A percentile compares a stretch with the other conserved stretches of the same genome.
These are phyloP conservation scores for Melanogrammus aeglefinus DNA, from an alignment of 2,797 vertebrate genomes.

Conservation along the genomic window DNA sequence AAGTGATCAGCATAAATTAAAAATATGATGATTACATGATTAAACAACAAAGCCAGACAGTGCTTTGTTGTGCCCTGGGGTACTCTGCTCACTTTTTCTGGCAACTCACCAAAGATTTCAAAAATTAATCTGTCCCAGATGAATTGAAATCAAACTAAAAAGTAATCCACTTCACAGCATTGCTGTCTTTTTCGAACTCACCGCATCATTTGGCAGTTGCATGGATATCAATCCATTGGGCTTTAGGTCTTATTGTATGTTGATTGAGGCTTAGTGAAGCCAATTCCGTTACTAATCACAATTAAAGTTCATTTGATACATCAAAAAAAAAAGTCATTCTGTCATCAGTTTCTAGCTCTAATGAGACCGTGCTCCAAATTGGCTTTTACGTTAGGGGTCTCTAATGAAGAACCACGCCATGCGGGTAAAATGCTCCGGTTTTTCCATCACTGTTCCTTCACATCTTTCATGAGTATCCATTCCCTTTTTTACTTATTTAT, in stretches of 20 bases:
- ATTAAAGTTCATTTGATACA: slow-evolving; percentile 1
- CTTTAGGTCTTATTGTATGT: not conserved
- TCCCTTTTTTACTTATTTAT: not conserved
- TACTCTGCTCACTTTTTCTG: not conserved
- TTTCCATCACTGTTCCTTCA: not conserved
- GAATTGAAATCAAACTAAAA: not conserved
- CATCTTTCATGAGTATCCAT: not conserved
- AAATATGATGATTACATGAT: not conserved
- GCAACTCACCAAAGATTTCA: not conserved
- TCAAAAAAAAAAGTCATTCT: not conserved
- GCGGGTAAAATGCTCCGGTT: not conserved
- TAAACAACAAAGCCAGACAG: not conserved
- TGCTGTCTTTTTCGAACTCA: not conserved
- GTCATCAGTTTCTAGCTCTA: not conserved
- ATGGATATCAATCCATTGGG: not conserved
- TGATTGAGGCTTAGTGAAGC: slow-evolving; percentile 1
- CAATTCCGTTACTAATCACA: not conserved
- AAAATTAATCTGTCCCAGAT: not conserved
- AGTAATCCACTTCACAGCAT: not conserved
- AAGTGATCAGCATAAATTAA: not conserved
- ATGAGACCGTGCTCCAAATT: not conserved
- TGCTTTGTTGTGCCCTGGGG: not conserved
- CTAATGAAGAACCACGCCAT: not conserved
- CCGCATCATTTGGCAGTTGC: not conserved
- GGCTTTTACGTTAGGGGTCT: not conserved